A percentile compares a stretch with the other conserved stretches of the same genome.
Evolutionary conservation across 2,888 invertebrate species (phyloP).

Genomic region (Petrolisthes cinctipes): DNA sequence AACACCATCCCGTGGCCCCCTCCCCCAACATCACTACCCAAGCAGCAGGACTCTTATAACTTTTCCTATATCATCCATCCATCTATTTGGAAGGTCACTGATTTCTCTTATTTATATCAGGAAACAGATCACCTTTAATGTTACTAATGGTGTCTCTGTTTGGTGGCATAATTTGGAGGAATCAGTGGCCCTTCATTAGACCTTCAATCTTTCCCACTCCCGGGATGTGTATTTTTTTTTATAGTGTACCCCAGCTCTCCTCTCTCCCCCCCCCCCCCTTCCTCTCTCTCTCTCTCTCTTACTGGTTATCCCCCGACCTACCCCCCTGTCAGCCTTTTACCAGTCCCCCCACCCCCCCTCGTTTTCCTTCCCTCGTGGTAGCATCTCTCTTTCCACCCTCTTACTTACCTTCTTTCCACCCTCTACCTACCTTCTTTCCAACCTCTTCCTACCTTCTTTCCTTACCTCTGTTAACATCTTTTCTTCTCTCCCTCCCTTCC

Average conservation of each 20-base stretch:
- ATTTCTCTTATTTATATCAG: too few species aligned
- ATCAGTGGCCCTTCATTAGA: too few species aligned
- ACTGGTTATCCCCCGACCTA: background rate
- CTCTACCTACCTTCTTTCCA: background rate
- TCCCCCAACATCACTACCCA: too few species aligned
- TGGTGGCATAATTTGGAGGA: too few species aligned
- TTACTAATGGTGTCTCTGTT: too few species aligned
- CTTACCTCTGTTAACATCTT: background rate
- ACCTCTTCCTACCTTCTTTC: background rate
- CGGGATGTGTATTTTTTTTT: too few species aligned
- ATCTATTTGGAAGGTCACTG: too few species aligned
- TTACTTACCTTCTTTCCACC: background rate
- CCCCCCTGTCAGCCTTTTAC: background rate
- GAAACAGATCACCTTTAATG: too few species aligned
- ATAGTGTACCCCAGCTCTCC: background rate
- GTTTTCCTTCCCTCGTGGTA: background rate
- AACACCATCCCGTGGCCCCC: too few species aligned
- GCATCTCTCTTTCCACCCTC: background rate
- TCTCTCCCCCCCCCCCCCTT: background rate
- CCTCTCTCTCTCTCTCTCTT: background rate
- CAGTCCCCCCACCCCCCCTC: background rate
- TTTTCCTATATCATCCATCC: too few species aligned
- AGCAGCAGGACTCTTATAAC: too few species aligned
- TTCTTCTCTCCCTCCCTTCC: background rate
- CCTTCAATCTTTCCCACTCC: too few species aligned